These are phyloP conservation scores for Notarius lentiginosus DNA, from an alignment of 2,113 vertebrate species.

Conservation along the genomic window DNA sequence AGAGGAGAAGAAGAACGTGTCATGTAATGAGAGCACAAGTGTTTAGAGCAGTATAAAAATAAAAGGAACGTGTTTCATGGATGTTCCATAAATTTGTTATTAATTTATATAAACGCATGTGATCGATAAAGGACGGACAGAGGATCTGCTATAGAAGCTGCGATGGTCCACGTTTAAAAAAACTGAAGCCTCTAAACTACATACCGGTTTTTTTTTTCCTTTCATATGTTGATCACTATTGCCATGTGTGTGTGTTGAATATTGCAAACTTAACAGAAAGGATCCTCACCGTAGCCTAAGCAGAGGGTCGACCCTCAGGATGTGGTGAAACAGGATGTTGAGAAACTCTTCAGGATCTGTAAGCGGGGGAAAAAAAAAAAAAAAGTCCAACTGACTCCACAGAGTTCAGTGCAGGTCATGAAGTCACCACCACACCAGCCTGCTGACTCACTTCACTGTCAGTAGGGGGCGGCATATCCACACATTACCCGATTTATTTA, in stretches of 20 bases:
- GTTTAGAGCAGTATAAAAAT: neutral
- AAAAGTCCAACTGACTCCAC: neutral
- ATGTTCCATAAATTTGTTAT: neutral
- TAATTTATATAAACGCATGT: no score
- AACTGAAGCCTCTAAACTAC: neutral
- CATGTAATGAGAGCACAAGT: neutral
- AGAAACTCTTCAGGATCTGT: constrained; percentile 98
- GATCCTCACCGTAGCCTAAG: constrained; percentile 89
- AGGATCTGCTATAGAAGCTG: neutral
- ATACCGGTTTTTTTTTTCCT: neutral
- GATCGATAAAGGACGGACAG: no score
- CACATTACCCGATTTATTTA: no score
- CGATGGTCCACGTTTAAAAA: neutral
- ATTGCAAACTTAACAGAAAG: neutral
- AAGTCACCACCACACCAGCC: neutral
- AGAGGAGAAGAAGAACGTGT: neutral
- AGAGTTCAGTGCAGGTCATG: neutral
- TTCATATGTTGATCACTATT: no score
- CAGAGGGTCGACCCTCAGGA: constrained; percentile 93
- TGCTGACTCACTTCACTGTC: neutral
- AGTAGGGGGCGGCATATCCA: constrained; percentile 28
- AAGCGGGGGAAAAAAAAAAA: constrained; percentile 24
- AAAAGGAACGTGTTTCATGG: neutral
- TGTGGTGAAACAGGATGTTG: constrained; percentile 97
- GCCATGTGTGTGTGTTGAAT: neutral